Evolutionary conservation across 2,113 vertebrate species (phyloP).

Genomic region (Paraplagusia blochii): DNA sequence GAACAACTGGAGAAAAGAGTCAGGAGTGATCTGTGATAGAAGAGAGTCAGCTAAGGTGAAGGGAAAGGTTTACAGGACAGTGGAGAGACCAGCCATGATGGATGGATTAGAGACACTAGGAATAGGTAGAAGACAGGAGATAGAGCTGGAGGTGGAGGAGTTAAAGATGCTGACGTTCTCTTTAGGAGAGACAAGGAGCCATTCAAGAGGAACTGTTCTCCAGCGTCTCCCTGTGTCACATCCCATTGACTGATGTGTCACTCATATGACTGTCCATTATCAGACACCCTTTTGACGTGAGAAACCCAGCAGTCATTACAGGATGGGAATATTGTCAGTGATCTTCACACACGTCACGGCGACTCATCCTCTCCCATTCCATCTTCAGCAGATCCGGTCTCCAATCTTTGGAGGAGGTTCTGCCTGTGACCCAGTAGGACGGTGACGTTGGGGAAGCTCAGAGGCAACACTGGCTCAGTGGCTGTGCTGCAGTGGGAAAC

Average conservation of each 20-base stretch:
- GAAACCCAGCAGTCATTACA: slow-evolving; percentile 44
- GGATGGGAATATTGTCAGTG: slow-evolving; percentile 13
- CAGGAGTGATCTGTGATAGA: too few species aligned
- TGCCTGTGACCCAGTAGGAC: slow-evolving; percentile 45
- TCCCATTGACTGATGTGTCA: slow-evolving; percentile 40
- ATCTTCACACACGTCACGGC: slow-evolving; percentile 13
- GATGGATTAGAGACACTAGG: too few species aligned
- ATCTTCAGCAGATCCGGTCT: too few species aligned
- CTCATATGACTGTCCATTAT: slow-evolving; percentile 41
- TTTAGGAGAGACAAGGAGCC: too few species aligned
- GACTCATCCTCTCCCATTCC: background rate
- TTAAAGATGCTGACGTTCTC: too few species aligned
- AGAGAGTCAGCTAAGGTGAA: too few species aligned
- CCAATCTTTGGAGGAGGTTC: too few species aligned
- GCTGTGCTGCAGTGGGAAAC: slow-evolving; percentile 63
- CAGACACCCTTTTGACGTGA: slow-evolving; percentile 35
- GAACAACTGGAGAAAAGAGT: too few species aligned
- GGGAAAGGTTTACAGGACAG: too few species aligned
- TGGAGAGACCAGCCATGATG: too few species aligned
- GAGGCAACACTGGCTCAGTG: slow-evolving; percentile 66
- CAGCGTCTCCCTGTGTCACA: slow-evolving; percentile 42
- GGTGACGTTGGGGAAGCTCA: slow-evolving; percentile 65
- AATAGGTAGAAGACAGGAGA: too few species aligned
- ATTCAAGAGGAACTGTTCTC: slow-evolving; percentile 14
- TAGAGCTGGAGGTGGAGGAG: too few species aligned